These are phyloP conservation scores for Caenorhabditis sulstoni DNA, from an alignment of 2,888 invertebrate species.

Conservation along the genomic window DNA sequence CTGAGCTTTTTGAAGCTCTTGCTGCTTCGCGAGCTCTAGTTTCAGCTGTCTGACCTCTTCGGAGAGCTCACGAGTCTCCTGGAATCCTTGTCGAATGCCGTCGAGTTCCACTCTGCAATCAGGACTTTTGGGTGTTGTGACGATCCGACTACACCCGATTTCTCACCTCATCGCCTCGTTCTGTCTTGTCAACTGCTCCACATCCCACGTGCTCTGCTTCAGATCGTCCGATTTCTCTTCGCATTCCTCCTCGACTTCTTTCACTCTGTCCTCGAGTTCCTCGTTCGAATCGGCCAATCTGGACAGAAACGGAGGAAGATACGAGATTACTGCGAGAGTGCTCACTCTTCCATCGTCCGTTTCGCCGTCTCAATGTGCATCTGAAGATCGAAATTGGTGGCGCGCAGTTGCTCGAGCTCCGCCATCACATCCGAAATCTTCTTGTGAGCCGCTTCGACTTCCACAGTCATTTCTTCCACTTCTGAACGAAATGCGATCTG, in stretches of 20 bases:
- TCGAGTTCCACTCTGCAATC: constrained; percentile 47
- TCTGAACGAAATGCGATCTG: constrained; percentile 8
- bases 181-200: constrained; percentile 33
- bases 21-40: constrained; percentile 26
- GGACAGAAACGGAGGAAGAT: too few relatives aligned
- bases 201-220: constrained; percentile 44
- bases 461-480: constrained; percentile 38
- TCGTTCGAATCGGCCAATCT: constrained; percentile 42
- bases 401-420: constrained; percentile 56
- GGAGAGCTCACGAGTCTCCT: constrained; percentile 32
- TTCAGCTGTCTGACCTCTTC: constrained; percentile 43
- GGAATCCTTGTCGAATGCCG: constrained; percentile 38
- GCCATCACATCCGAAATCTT: constrained; percentile 45
- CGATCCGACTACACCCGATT: neutral
- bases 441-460: constrained; percentile 51
- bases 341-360: constrained; percentile 45
- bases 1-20: constrained; percentile 30
- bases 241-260: constrained; percentile 23
- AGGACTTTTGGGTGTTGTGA: neutral
- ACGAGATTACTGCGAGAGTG: too few relatives aligned
- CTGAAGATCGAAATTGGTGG: constrained; percentile 67
- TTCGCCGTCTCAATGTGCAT: constrained; percentile 49
- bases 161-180: constrained; percentile 51
- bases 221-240: constrained; percentile 47
- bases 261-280: constrained; percentile 38